phyloP scores from a whole-genome alignment of 2,888 invertebrate species.

The Automeris io region DNA sequence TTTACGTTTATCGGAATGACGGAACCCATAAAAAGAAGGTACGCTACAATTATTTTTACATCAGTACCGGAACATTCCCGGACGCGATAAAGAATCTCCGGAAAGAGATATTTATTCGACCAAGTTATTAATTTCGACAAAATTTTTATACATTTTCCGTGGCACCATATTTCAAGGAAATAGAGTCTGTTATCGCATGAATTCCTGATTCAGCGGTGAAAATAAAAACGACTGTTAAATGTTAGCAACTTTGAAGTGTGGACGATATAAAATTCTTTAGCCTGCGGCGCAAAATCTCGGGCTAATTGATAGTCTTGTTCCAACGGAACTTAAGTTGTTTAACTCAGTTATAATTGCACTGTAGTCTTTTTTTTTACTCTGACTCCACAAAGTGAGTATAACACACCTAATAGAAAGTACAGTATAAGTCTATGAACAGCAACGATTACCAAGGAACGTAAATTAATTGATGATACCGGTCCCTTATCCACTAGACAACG shows the following conservation, averaged over 20 bases:
- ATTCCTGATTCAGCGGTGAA: slow-evolving; percentile 6
- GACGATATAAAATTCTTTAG: slow-evolving; percentile 52
- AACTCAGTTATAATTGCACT: background rate
- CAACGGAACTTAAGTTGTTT: slow-evolving; percentile 28
- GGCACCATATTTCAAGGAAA: slow-evolving; percentile 16
- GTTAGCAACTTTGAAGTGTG: slow-evolving; percentile 38
- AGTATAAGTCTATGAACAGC: too few relatives aligned
- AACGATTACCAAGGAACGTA: too few relatives aligned
- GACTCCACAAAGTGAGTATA: background rate
- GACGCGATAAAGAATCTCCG: slow-evolving; percentile 50
- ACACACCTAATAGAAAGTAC: background rate
- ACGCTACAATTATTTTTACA: slow-evolving; percentile 53
- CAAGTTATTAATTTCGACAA: slow-evolving; percentile 20
- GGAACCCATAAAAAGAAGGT: slow-evolving; percentile 36
- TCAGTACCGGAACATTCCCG: slow-evolving; percentile 45
- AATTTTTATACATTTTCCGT: slow-evolving; percentile 8
- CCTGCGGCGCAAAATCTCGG: slow-evolving; percentile 51
- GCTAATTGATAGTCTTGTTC: slow-evolving; percentile 54
- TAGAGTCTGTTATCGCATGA: slow-evolving; percentile 15
- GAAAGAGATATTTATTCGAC: slow-evolving; percentile 47
- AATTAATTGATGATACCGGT: too few relatives aligned
- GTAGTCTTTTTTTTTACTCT: too few relatives aligned
- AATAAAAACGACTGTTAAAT: slow-evolving; percentile 24
- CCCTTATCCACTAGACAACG: too few relatives aligned
- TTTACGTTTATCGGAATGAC: slow-evolving; percentile 29